Evolutionary conservation across 1,140 invertebrate genomes (phyloP).

Genomic region (Aradophagus sp.): DNA sequence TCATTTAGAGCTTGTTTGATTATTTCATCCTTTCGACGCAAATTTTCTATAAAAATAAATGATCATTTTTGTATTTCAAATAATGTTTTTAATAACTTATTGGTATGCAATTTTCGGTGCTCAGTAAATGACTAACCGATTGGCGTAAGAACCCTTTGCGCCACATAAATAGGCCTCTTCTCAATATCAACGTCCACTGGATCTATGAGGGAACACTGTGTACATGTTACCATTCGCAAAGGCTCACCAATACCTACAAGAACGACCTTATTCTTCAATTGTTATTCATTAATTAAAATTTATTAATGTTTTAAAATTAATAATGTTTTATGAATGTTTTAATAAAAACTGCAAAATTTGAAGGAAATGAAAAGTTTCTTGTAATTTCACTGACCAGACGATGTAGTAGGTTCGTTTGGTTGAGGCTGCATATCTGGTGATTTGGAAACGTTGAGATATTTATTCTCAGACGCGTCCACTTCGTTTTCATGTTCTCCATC

Average conservation of each 20-base stretch:
- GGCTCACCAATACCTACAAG: conserved; percentile 64
- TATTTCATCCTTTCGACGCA: conserved; percentile 82
- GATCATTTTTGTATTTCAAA: too few relatives aligned
- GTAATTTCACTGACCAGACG: conserved; percentile 9
- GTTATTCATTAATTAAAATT: too few relatives aligned
- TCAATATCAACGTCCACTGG: conserved; percentile 86
- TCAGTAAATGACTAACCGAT: conserved; percentile 77
- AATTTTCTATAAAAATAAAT: conserved; percentile 77
- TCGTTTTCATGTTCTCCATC: conserved; percentile 24
- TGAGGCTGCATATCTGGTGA: too few relatives aligned
- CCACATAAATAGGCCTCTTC: conserved; percentile 82
- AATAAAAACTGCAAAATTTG: too few relatives aligned
- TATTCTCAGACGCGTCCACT: too few relatives aligned
- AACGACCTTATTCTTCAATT: background rate
- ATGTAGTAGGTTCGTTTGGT: conserved; percentile 8
- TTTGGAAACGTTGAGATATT: too few relatives aligned
- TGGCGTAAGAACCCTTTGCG: conserved; percentile 86
- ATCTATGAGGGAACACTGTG: conserved; percentile 82
- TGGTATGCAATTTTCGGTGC: too few relatives aligned
- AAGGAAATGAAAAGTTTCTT: too few relatives aligned
- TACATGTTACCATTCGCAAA: conserved; percentile 73
- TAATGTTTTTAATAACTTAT: too few relatives aligned
- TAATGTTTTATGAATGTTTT: conserved; percentile 2
- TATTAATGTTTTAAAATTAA: too few relatives aligned
- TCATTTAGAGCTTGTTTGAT: conserved; percentile 83